Percentiles rank a stretch among this genome's conserved stretches.
Evolutionary conservation across 2,113 vertebrate species (phyloP).

Genomic region (Dipodomys ordii): DNA sequence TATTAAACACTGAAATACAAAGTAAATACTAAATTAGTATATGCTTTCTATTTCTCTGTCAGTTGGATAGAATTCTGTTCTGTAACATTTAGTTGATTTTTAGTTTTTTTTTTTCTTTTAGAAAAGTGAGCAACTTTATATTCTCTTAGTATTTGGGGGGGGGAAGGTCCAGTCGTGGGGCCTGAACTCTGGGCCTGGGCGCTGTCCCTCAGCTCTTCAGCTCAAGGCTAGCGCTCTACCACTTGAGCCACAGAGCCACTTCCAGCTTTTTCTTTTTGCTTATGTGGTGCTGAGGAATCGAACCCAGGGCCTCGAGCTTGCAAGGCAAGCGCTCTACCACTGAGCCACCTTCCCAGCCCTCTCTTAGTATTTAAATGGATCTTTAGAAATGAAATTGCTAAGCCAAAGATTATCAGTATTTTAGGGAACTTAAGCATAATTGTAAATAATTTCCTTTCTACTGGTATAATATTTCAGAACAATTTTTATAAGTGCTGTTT

Average conservation of each 20-base stretch:
- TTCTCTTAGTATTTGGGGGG: neutral
- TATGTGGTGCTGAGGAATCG: too few species aligned
- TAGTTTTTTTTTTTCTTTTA: constrained; percentile 15
- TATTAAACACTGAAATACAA: too few species aligned
- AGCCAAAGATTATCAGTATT: constrained; percentile 30
- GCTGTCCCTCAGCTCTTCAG: too few species aligned
- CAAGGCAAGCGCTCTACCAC: too few species aligned
- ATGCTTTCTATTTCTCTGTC: constrained; percentile 53
- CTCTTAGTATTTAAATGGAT: neutral
- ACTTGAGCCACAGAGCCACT: too few species aligned
- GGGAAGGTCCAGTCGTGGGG: too few species aligned
- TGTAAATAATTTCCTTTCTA: constrained; percentile 26
- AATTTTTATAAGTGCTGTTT: constrained; percentile 17
- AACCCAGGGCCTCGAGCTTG: too few species aligned
- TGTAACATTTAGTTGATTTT: constrained; percentile 29
- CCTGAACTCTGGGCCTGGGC: too few species aligned
- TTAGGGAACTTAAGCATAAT: constrained; percentile 50
- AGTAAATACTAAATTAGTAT: constrained; percentile 2
- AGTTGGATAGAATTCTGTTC: constrained; percentile 22
- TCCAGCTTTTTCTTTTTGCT: too few species aligned
- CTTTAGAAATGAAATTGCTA: constrained; percentile 48
- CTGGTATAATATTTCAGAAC: constrained; percentile 6
- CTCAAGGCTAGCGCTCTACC: too few species aligned
- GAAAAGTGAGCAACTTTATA: constrained; percentile 36
- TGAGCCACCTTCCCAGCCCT: too few species aligned